phyloP scores from a whole-genome alignment of 2,797 vertebrate species.

The Acanthurus lineatus region DNA sequence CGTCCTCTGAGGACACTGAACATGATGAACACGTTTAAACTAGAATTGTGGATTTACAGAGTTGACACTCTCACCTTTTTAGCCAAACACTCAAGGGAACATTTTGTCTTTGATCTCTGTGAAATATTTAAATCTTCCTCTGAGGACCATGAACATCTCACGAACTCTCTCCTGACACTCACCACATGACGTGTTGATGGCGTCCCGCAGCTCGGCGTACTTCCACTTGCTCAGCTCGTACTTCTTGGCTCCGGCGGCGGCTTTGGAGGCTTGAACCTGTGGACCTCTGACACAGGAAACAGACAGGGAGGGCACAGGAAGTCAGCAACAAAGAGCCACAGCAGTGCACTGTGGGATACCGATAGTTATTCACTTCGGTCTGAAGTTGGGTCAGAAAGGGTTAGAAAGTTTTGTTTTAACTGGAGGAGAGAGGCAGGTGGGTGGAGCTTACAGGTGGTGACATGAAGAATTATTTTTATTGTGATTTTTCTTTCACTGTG shows the following conservation, averaged over 20 bases:
- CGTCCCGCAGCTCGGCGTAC: conserved; percentile 96
- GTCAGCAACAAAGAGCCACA: conserved; percentile 37
- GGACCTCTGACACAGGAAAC: conserved; percentile 87
- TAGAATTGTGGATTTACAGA: too few relatives aligned
- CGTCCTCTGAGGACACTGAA: too few relatives aligned
- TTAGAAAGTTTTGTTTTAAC: background rate
- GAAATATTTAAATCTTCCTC: too few relatives aligned
- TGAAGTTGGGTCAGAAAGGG: background rate
- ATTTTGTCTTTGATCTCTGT: too few relatives aligned
- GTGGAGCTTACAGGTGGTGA: conserved; percentile 56
- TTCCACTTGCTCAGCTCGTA: conserved; percentile 98
- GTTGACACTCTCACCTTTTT: too few relatives aligned
- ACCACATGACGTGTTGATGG: conserved; percentile 99
- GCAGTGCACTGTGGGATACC: conserved; percentile 10
- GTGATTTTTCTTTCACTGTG: too few relatives aligned
- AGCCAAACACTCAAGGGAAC: too few relatives aligned
- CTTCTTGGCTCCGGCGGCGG: conserved; percentile 91
- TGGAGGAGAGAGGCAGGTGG: background rate
- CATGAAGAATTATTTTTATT: too few relatives aligned
- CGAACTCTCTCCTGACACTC: too few relatives aligned
- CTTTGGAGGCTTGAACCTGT: conserved; percentile 94
- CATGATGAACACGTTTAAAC: too few relatives aligned
- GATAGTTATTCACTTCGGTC: background rate
- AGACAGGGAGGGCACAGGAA: conserved; percentile 7
- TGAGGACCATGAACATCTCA: too few relatives aligned